Evolutionary conservation across 2,888 invertebrate genomes (phyloP).

Genomic region (Trissonchulus latispiculum): DNA sequence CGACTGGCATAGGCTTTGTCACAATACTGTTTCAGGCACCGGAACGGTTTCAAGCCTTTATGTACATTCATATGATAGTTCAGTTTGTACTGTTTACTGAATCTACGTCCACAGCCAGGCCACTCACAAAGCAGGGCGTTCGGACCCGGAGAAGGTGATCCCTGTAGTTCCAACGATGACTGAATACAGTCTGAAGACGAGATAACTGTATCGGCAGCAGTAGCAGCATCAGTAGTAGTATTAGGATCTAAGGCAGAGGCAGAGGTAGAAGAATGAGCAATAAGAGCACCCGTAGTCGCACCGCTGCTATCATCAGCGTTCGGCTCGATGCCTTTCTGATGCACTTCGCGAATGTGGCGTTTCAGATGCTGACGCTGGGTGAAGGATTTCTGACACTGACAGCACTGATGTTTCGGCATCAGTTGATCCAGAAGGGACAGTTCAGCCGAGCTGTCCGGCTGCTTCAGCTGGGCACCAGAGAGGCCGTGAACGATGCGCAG

Average conservation of each 20-base stretch:
- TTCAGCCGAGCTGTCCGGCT: neutral
- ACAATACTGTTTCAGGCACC: neutral
- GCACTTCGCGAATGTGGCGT: neutral
- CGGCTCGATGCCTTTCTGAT: neutral
- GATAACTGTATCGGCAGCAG: too few relatives aligned
- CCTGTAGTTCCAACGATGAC: neutral
- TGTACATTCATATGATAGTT: neutral
- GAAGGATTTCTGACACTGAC: neutral
- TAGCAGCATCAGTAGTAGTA: too few relatives aligned
- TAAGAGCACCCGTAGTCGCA: too few relatives aligned
- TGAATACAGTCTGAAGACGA: too few relatives aligned
- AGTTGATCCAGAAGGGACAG: neutral
- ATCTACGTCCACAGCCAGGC: neutral
- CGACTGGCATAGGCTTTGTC: neutral
- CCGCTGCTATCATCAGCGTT: too few relatives aligned
- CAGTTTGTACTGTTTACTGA: neutral
- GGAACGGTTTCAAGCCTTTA: neutral
- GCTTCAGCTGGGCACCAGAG: neutral
- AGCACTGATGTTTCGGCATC: neutral
- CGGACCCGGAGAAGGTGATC: neutral
- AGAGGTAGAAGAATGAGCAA: too few relatives aligned
- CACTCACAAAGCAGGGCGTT: neutral
- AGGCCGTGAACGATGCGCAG: neutral
- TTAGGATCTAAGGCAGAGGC: too few relatives aligned
- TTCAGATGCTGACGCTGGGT: neutral